These are phyloP conservation scores for Brotula barbata DNA, from an alignment of 2,797 vertebrate species.

Conservation along the genomic window DNA sequence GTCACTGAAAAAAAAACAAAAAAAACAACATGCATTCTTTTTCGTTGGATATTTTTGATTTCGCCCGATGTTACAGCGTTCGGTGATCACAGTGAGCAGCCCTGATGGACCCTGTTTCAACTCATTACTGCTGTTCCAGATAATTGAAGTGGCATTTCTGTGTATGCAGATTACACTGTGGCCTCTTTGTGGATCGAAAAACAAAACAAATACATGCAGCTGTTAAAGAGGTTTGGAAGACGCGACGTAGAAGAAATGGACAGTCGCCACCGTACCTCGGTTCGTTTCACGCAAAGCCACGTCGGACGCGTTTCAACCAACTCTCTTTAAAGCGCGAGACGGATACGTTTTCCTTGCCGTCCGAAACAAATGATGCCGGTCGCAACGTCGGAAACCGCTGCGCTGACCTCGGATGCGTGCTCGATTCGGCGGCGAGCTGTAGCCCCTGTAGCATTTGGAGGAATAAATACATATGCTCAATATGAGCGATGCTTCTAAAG, in stretches of 20 bases:
- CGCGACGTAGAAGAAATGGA: slow-evolving; percentile 32
- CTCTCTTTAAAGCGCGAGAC: no score
- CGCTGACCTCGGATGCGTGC: no score
- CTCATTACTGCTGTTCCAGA: slow-evolving; percentile 67
- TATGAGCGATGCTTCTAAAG: not conserved
- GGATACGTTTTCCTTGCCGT: no score
- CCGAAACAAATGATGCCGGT: no score
- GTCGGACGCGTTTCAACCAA: no score
- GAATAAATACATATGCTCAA: not conserved
- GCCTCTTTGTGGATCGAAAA: slow-evolving; percentile 62
- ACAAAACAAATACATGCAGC: slow-evolving; percentile 30
- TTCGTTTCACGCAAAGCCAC: not conserved
- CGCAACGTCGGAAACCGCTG: no score
- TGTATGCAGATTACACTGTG: slow-evolving; percentile 66
- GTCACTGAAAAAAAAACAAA: no score
- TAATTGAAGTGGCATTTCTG: slow-evolving; percentile 68
- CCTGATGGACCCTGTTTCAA: slow-evolving; percentile 61
- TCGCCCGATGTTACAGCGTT: no score
- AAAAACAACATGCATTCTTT: no score
- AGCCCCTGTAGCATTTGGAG: not conserved
- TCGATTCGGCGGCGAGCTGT: no score
- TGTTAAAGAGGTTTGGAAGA: slow-evolving; percentile 39
- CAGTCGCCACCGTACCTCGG: slow-evolving; percentile 7
- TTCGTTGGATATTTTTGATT: no score
- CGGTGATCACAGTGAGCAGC: slow-evolving; percentile 31